These are phyloP conservation scores for Taphrorychus bicolor DNA, from an alignment of 2,888 invertebrate species.

Conservation along the genomic window DNA sequence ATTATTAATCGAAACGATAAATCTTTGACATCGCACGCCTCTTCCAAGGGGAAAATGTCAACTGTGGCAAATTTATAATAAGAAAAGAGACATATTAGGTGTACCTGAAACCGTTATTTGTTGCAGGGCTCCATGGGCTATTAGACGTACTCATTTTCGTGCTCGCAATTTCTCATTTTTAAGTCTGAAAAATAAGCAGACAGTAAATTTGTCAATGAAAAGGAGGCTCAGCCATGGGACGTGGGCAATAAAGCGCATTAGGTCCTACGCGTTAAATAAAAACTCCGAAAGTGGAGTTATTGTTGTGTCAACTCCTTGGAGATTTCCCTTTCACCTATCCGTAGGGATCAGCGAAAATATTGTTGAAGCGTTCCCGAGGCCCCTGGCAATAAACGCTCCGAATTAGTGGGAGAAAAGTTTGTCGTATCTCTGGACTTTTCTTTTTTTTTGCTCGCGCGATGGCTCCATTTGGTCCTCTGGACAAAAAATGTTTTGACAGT, in stretches of 20 bases:
- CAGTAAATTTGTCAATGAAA: background rate
- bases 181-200: background rate
- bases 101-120: slow-evolving; percentile 19
- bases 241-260: background rate
- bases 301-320: background rate
- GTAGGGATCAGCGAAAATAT: slow-evolving; percentile 2
- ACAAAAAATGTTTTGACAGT: background rate
- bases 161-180: background rate
- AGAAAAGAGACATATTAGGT: slow-evolving; percentile 16
- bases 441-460: background rate
- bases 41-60: slow-evolving; percentile 22
- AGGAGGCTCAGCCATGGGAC: too few species aligned
- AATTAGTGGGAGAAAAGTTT: background rate
- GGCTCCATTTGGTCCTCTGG: background rate
- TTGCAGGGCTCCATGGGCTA: background rate
- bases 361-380: slow-evolving; percentile 10
- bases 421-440: background rate
- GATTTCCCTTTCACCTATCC: background rate
- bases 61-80: slow-evolving; percentile 30
- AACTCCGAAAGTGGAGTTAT: background rate
- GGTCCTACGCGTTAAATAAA: background rate
- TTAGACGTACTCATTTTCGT: background rate
- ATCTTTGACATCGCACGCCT: slow-evolving; percentile 27
- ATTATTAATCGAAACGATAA: slow-evolving; percentile 29
- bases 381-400: slow-evolving; percentile 8